These are phyloP conservation scores for Centropristis striata DNA, from an alignment of 2,113 vertebrate species.

Conservation along the genomic window DNA sequence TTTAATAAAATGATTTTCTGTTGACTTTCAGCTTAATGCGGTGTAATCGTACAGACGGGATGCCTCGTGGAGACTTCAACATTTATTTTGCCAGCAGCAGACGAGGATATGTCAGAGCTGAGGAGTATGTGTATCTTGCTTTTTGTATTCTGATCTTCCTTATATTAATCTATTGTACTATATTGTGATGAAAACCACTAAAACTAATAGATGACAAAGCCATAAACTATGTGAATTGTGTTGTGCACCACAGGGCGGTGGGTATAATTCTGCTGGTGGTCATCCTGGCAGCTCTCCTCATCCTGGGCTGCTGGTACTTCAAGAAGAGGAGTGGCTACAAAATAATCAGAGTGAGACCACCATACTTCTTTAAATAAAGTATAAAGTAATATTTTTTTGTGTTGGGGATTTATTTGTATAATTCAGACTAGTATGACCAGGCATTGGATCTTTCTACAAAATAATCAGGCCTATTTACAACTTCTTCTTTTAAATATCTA, in stretches of 20 bases:
- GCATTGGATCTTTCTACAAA: not conserved
- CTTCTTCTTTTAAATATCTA: too few relatives aligned
- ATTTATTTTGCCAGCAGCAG: constrained; percentile 84
- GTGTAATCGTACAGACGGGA: constrained; percentile 70
- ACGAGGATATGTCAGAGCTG: constrained; percentile 79
- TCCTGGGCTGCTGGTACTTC: constrained; percentile 94
- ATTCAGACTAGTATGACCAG: not conserved
- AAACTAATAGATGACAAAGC: not conserved
- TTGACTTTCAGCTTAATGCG: constrained; percentile 71
- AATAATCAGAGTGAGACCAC: constrained; percentile 87
- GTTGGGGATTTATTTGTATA: not conserved
- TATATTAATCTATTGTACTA: not conserved
- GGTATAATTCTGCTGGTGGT: constrained; percentile 91
- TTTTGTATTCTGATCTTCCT: not conserved
- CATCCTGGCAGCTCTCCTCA: constrained; percentile 89
- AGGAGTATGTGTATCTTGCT: constrained; percentile 75
- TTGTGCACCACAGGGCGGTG: constrained; percentile 85
- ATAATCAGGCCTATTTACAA: too few relatives aligned
- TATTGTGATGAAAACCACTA: not conserved
- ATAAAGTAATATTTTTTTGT: not conserved
- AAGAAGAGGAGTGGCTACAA: constrained; percentile 91
- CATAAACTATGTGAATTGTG: constrained; percentile 25
- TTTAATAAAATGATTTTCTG: constrained; percentile 8
- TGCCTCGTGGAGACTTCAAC: constrained; percentile 86
- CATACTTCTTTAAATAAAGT: not conserved